phyloP scores from a whole-genome alignment of 2,888 invertebrate genomes.

The Ernsta delagoae region DNA sequence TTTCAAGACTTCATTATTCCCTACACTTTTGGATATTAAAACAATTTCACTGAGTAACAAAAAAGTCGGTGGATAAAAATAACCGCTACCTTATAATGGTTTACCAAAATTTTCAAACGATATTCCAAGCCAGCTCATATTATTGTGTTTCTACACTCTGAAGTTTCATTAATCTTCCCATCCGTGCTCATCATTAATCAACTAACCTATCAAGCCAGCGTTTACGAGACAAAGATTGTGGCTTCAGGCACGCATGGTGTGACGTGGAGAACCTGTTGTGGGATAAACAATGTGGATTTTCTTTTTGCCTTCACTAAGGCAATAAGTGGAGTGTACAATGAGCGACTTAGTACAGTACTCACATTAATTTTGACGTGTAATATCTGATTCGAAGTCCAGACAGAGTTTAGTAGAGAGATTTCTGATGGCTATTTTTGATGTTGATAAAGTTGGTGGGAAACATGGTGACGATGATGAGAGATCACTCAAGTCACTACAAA shows the following conservation, averaged over 20 bases:
- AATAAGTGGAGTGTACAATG: not conserved
- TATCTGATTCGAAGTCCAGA: no score
- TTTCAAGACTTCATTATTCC: not conserved
- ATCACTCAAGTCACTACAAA: no score
- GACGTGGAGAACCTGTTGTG: not conserved
- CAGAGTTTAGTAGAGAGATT: no score
- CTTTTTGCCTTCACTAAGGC: not conserved
- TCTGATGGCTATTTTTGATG: no score
- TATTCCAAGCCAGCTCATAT: not conserved
- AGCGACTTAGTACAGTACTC: not conserved
- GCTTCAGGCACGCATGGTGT: constrained; percentile 2
- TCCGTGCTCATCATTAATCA: constrained; percentile 11
- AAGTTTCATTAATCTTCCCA: constrained; percentile 5
- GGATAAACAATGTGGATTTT: constrained; percentile 1
- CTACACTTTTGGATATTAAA: not conserved
- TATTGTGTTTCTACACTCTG: not conserved
- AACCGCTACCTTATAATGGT: not conserved
- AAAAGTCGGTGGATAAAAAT: no score
- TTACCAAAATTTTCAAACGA: not conserved
- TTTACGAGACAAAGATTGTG: constrained; percentile 13
- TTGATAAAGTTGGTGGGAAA: no score
- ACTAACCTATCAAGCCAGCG: constrained; percentile 2
- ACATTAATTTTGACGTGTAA: not conserved
- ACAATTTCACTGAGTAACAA: not conserved
- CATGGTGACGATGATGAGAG: no score